Evolutionary conservation across 2,888 invertebrate genomes (phyloP).

Genomic region (Cyclophora punctaria): DNA sequence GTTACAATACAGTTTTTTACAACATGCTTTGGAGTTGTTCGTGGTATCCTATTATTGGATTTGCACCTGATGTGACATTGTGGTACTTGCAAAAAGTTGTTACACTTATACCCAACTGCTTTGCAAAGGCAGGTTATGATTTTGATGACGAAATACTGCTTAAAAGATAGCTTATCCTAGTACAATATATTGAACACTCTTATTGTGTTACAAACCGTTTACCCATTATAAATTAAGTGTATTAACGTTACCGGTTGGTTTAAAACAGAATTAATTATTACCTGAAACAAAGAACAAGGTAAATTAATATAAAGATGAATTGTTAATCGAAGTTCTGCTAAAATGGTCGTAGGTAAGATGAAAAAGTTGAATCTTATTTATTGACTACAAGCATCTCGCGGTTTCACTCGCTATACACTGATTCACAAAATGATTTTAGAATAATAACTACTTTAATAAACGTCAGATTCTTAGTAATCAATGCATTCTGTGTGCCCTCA

Average conservation of each 20-base stretch:
- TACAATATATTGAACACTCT: too few relatives aligned
- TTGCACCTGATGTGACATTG: slow-evolving; percentile 51
- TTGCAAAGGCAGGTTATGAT: too few relatives aligned
- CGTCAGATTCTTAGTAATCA: background rate
- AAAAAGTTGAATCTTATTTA: background rate
- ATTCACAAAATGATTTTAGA: too few relatives aligned
- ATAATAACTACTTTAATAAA: background rate
- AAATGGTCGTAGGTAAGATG: slow-evolving; percentile 3
- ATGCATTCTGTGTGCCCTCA: too few relatives aligned
- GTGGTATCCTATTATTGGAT: slow-evolving; percentile 41
- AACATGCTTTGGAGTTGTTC: slow-evolving; percentile 30
- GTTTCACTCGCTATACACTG: too few relatives aligned
- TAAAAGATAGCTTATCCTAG: too few relatives aligned
- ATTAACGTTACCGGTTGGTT: slow-evolving; percentile 8
- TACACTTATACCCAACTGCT: slow-evolving; percentile 13
- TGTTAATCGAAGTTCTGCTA: slow-evolving; percentile 8
- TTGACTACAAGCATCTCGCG: too few relatives aligned
- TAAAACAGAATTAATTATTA: slow-evolving; percentile 22
- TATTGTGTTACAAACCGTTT: too few relatives aligned
- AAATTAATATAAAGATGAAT: slow-evolving; percentile 8
- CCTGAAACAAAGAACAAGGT: slow-evolving; percentile 23
- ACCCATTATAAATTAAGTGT: slow-evolving; percentile 6
- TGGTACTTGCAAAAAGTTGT: slow-evolving; percentile 25
- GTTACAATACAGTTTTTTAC: too few relatives aligned
- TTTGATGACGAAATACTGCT: too few relatives aligned